phyloP scores from a whole-genome alignment of 2,797 vertebrate genomes.

The Phrynocephalus forsythii region DNA sequence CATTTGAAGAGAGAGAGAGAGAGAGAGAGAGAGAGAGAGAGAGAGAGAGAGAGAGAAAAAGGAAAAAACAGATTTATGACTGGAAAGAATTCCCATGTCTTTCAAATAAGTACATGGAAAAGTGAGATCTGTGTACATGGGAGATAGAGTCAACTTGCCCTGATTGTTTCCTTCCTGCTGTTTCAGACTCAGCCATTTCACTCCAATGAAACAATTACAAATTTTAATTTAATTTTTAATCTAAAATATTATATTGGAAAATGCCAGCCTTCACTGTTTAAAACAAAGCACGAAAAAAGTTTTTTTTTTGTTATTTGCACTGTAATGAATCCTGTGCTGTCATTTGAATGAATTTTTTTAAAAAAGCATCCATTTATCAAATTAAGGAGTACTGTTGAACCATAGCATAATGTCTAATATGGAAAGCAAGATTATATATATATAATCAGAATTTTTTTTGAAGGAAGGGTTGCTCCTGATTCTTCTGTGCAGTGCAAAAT shows the following conservation, averaged over 20 bases:
- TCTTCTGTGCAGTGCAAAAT: constrained; percentile 51
- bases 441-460: constrained; percentile 37
- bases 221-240: neutral
- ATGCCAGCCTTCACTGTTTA: constrained; percentile 52
- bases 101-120: constrained; percentile 68
- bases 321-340: constrained; percentile 64
- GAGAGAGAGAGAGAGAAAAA: constrained; percentile 63
- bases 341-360: constrained; percentile 45
- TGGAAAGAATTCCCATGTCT: constrained; percentile 52
- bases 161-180: constrained; percentile 48
- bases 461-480: constrained; percentile 50
- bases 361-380: constrained; percentile 60
- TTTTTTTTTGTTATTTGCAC: constrained; percentile 35
- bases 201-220: constrained; percentile 15
- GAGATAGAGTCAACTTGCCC: constrained; percentile 60
- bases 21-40: constrained; percentile 65
- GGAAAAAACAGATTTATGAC: constrained; percentile 30
- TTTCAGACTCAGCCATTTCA: constrained; percentile 45
- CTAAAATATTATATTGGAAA: constrained; percentile 29
- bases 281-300: constrained; percentile 33
- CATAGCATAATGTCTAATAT: constrained; percentile 64
- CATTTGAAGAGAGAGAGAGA: constrained; percentile 63
- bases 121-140: constrained; percentile 65
- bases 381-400: constrained; percentile 67
- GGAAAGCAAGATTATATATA: constrained; percentile 51